These are phyloP conservation scores for Bothrops jararaca DNA, from an alignment of 2,113 vertebrate species.

Conservation along the genomic window DNA sequence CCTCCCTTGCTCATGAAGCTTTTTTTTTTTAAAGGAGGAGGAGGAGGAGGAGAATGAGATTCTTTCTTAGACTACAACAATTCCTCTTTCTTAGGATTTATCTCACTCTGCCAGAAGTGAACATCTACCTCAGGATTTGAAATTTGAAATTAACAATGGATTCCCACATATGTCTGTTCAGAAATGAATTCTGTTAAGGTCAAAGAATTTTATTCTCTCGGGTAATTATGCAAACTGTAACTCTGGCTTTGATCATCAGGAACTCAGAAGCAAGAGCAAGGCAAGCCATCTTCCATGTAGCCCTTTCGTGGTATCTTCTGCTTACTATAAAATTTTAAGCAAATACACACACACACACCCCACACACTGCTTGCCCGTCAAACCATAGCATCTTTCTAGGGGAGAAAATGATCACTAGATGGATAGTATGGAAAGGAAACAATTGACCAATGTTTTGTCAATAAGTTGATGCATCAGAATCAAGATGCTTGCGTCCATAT, in stretches of 20 bases:
- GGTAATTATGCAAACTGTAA: not conserved
- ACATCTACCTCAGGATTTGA: not conserved
- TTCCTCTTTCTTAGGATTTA: not conserved
- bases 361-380: not conserved
- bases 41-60: not conserved
- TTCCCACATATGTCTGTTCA: not conserved
- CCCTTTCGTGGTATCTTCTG: not conserved
- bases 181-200: not conserved
- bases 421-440: not conserved
- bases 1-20: not conserved
- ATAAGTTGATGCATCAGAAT: not conserved
- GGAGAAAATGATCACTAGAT: not conserved
- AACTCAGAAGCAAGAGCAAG: not conserved
- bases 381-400: not conserved
- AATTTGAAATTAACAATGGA: not conserved
- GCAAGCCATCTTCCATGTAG: not conserved
- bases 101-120: not conserved
- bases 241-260: not conserved
- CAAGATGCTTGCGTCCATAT: not conserved
- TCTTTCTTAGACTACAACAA: not conserved
- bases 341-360: no score
- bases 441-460: not conserved
- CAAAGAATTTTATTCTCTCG: not conserved
- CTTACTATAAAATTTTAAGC: not conserved
- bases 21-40: no score